These are phyloP conservation scores for Monarcha castaneiventris DNA, from an alignment of 2,113 vertebrate genomes.

Conservation along the genomic window DNA sequence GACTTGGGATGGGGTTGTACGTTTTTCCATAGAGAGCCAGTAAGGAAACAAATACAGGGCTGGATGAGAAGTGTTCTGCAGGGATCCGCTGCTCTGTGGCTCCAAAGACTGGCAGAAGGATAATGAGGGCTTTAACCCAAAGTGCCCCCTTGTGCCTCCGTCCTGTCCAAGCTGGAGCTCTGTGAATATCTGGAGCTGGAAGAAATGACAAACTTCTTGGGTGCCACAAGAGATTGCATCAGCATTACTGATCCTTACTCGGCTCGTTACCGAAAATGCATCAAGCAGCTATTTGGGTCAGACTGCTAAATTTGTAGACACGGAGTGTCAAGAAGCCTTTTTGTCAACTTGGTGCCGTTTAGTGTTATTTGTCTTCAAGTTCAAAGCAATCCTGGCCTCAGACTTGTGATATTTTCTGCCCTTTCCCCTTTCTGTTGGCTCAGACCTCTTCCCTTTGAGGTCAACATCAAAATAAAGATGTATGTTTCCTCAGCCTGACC, in stretches of 20 bases:
- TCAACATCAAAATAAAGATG: constrained; percentile 74
- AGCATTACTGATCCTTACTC: constrained; percentile 25
- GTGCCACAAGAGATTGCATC: constrained; percentile 41
- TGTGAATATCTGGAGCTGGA: not conserved
- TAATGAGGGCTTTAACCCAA: not conserved
- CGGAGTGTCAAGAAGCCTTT: constrained; percentile 60
- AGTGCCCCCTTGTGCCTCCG: not conserved
- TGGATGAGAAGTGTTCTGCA: not conserved
- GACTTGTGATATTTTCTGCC: constrained; percentile 66
- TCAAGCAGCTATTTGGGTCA: constrained; percentile 51
- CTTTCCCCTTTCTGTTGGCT: constrained; percentile 67
- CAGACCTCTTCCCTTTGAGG: constrained; percentile 67
- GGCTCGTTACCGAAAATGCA: constrained; percentile 32
- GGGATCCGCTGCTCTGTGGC: not conserved
- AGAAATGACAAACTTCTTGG: constrained; percentile 37
- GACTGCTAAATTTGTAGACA: constrained; percentile 54
- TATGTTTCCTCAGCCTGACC: constrained; percentile 60
- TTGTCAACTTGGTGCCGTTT: constrained; percentile 48
- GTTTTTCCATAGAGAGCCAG: not conserved
- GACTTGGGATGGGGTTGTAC: not conserved
- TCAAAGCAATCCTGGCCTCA: constrained; percentile 60
- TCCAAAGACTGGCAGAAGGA: not conserved
- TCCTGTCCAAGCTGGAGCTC: not conserved
- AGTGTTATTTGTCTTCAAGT: constrained; percentile 64
- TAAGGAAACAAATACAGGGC: not conserved